These are phyloP conservation scores for Scalopus aquaticus DNA, from an alignment of 2,113 vertebrate genomes.

Conservation along the genomic window DNA sequence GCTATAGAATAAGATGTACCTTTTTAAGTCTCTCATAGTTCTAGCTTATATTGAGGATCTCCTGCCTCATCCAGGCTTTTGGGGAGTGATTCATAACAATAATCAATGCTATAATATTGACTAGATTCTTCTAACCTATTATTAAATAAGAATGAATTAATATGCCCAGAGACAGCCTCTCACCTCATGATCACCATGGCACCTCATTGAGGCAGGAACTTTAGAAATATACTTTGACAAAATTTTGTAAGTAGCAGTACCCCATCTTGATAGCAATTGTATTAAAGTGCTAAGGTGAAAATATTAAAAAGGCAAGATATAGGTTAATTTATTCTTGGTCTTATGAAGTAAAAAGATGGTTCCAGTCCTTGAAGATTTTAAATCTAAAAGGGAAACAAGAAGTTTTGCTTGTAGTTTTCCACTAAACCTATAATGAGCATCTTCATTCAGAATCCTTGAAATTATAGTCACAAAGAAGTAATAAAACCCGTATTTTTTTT, in stretches of 20 bases:
- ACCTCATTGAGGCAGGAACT: not conserved
- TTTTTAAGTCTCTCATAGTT: not conserved
- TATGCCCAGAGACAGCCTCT: not conserved
- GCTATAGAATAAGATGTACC: not conserved
- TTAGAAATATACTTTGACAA: not conserved
- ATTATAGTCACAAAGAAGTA: not conserved
- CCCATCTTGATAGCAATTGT: not conserved
- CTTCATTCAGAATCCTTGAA: not conserved
- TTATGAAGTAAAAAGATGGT: not conserved
- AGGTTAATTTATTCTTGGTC: not conserved
- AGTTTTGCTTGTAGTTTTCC: not conserved
- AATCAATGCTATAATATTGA: not conserved
- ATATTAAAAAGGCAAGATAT: not conserved
- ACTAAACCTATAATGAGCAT: not conserved
- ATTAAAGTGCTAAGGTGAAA: not conserved
- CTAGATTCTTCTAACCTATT: not conserved
- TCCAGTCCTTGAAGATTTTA: not conserved
- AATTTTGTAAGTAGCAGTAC: not conserved
- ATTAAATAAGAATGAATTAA: not conserved
- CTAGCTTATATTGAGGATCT: not conserved
- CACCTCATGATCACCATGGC: not conserved
- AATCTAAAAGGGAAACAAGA: slow-evolving; percentile 6
- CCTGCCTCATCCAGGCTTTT: not conserved
- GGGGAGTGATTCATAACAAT: not conserved
- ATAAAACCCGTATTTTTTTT: too few relatives aligned